Conservation (phyloP, 1,140 invertebrate species). For the Lepidurus couesii region DNA sequence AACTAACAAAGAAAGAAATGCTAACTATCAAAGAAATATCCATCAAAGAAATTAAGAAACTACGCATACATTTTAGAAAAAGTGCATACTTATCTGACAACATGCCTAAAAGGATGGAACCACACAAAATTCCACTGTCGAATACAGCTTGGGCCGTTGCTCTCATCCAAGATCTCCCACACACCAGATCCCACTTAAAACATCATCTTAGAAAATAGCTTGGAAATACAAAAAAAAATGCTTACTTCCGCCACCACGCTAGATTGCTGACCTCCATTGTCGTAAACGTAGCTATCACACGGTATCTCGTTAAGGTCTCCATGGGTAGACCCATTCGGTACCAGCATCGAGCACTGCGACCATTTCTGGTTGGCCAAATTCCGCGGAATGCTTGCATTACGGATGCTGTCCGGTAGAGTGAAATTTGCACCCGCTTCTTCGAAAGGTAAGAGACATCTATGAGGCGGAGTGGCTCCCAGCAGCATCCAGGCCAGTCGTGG, state of each 20-base stretch:
- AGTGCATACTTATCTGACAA: not conserved
- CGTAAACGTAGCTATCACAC: not conserved
- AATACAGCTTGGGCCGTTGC: not conserved
- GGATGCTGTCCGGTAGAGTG: not conserved
- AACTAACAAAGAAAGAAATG: not conserved
- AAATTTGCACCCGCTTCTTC: not conserved
- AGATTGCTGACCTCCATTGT: not conserved
- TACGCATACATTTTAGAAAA: not conserved
- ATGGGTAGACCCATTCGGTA: not conserved
- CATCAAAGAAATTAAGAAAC: not conserved
- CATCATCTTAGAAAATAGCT: not conserved
- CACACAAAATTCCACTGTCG: not conserved
- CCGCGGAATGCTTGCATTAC: not conserved
- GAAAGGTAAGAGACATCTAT: not conserved
- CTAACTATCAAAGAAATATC: not conserved
- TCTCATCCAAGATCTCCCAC: not conserved
- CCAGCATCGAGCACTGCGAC: not conserved
- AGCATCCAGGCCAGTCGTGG: not conserved
- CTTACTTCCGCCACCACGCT: not conserved
- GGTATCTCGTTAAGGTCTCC: not conserved
- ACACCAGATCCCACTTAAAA: not conserved
- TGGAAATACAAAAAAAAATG: not conserved
- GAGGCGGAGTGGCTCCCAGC: not conserved
- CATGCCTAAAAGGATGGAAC: not conserved
- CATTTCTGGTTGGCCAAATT: not conserved